Evolutionary conservation across 1,140 invertebrate species (phyloP), one percentile per base, ranked within the genome.

Genomic region (Drosophila watanabei): DNA sequence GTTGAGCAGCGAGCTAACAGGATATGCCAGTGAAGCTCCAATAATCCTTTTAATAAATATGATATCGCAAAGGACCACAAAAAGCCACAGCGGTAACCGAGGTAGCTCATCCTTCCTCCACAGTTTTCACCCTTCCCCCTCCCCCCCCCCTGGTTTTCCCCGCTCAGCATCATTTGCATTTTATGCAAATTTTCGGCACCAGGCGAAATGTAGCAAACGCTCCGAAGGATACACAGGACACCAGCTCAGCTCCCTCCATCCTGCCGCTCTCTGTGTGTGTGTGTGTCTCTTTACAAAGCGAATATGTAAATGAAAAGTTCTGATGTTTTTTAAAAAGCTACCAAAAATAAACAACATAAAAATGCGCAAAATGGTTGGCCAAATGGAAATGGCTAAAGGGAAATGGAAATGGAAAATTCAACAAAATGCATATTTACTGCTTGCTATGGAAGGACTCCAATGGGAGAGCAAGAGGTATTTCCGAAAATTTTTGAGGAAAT

Each of bases 1-100:
- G 72, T 59, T 61, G 70, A 65, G 72, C 79, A 80, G 73, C 81
- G n/a, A 46, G 84, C 91, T 90, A 88, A 91, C 91, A 92, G 91
- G 91, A 92, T 92, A 89, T 83, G 75, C 58, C 83, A 81, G 91
- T 89, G 87, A 92, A 92, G 91, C 91, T 92, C 87, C 91, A 92
- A 92, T 92, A 92, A 92, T 92, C 91, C 91, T 92, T 92, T 92
- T 92, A 92, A 91, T 92, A 92, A 92, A 92, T 92, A 92, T 92
- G 87, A 92, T 92, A 92, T 88, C 91, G 84, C 90, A 92, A 88
- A 92, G 83, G 79, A 92, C 83, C 80, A 84, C 78, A 88, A 75
- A 88, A 91, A 90, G 86, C 86, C 86, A 90, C 82, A 89, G 66
- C 78, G 78, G 69, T 69, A 79, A 73, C 66, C 65, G 66, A 79